These are phyloP conservation scores for Leucoraja ocellata DNA, from an alignment of 2,797 vertebrate species.

Conservation along the genomic window DNA sequence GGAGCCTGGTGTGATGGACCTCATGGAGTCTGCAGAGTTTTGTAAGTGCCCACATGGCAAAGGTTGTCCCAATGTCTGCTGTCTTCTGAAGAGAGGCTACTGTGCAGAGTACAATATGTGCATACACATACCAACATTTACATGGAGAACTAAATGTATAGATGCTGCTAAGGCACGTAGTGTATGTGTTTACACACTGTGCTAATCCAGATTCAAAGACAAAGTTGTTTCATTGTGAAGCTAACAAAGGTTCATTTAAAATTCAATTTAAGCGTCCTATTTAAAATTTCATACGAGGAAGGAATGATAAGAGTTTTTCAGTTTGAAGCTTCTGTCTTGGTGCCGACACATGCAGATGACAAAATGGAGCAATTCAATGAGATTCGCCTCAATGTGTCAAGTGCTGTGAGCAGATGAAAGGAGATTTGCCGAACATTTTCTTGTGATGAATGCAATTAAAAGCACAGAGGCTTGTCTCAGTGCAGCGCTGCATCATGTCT, in stretches of 20 bases:
- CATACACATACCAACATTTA: not conserved
- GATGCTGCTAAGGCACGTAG: not conserved
- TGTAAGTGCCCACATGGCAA: not conserved
- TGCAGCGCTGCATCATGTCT: not conserved
- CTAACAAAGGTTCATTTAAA: constrained; percentile 1
- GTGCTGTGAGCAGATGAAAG: not conserved
- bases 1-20: not conserved
- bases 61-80: not conserved
- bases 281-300: not conserved
- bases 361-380: not conserved
- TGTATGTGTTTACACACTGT: not conserved
- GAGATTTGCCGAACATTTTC: not conserved
- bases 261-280: not conserved
- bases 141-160: not conserved
- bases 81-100: not conserved
- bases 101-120: not conserved
- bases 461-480: not conserved
- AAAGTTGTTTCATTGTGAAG: not conserved
- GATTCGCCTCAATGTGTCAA: constrained; percentile 4
- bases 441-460: not conserved
- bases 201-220: not conserved
- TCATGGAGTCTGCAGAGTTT: not conserved
- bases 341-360: not conserved
- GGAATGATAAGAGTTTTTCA: not conserved
- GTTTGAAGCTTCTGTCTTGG: not conserved